These are phyloP conservation scores for Tetranychus piercei DNA, from an alignment of 2,888 invertebrate genomes.

Conservation along the genomic window DNA sequence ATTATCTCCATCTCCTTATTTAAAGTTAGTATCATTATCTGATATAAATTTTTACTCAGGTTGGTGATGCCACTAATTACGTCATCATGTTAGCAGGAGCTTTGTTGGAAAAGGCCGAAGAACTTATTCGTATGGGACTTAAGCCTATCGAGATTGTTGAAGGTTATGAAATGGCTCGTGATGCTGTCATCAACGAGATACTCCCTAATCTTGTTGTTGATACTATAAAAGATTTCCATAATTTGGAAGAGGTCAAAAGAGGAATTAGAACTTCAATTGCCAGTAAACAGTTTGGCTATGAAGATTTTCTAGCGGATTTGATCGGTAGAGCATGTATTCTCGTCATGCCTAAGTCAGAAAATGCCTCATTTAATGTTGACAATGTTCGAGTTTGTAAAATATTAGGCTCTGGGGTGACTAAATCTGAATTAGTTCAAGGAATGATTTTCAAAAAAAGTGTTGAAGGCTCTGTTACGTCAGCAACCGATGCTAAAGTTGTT, in stretches of 20 bases:
- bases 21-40: slow-evolving; percentile 51
- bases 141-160: slow-evolving; percentile 90
- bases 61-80: slow-evolving; percentile 97
- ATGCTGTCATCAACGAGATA: slow-evolving; percentile 63
- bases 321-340: slow-evolving; percentile 59
- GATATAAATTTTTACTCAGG: slow-evolving; percentile 30
- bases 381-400: slow-evolving; percentile 83
- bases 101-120: slow-evolving; percentile 74
- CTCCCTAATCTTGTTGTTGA: slow-evolving; percentile 43
- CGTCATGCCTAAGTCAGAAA: slow-evolving; percentile 36
- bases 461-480: slow-evolving; percentile 68
- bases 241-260: slow-evolving; percentile 50
- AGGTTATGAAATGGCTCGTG: slow-evolving; percentile 76
- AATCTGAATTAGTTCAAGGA: slow-evolving; percentile 59
- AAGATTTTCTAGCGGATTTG: slow-evolving; percentile 69
- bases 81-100: slow-evolving; percentile 86
- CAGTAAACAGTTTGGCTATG: slow-evolving; percentile 94
- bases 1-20: neutral
- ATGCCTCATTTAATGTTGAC: slow-evolving; percentile 84
- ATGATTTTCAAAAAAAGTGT: slow-evolving; percentile 95
- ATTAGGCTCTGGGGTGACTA: slow-evolving; percentile 56
- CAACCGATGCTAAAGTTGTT: slow-evolving; percentile 65
- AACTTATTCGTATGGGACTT: slow-evolving; percentile 74
- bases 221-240: slow-evolving; percentile 49
- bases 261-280: slow-evolving; percentile 61